Percentiles rank a stretch among this genome's conserved stretches.
These are phyloP conservation scores for Centruroides sculpturatus DNA, from an alignment of 1,140 invertebrate species.

Conservation along the genomic window DNA sequence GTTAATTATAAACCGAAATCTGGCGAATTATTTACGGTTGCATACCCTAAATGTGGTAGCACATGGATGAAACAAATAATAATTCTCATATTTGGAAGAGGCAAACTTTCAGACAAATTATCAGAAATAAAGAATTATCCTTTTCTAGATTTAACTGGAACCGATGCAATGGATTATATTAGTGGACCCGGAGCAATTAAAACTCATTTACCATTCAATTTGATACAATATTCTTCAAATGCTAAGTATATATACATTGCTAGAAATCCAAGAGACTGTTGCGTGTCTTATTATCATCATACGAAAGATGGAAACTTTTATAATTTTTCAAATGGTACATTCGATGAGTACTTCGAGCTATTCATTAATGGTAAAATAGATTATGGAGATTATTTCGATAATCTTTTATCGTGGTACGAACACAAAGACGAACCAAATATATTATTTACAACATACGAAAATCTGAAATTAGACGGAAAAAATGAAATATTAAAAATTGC, in stretches of 20 bases:
- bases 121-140: neutral
- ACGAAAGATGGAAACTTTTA: conserved; percentile 1
- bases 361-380: conserved; percentile 23
- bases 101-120: neutral
- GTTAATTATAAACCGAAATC: conserved; percentile 6
- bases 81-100: neutral
- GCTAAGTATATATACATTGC: conserved; percentile 18
- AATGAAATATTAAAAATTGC: conserved; percentile 8
- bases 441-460: conserved; percentile 24
- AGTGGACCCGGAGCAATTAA: conserved; percentile 1
- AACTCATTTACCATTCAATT: conserved; percentile 13
- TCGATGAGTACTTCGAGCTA: conserved; percentile 26
- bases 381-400: conserved; percentile 30
- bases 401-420: conserved; percentile 24
- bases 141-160: conserved; percentile 1
- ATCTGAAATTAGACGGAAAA: conserved; percentile 5
- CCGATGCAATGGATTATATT: neutral
- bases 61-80: conserved; percentile 10
- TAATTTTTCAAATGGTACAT: conserved; percentile 38
- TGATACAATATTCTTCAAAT: conserved; percentile 4
- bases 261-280: conserved; percentile 14
- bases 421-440: conserved; percentile 23
- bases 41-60: conserved; percentile 25
- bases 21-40: conserved; percentile 27
- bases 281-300: conserved; percentile 60